Evolutionary conservation across 2,797 vertebrate genomes (phyloP).

Genomic region (Tadarida brasiliensis): DNA sequence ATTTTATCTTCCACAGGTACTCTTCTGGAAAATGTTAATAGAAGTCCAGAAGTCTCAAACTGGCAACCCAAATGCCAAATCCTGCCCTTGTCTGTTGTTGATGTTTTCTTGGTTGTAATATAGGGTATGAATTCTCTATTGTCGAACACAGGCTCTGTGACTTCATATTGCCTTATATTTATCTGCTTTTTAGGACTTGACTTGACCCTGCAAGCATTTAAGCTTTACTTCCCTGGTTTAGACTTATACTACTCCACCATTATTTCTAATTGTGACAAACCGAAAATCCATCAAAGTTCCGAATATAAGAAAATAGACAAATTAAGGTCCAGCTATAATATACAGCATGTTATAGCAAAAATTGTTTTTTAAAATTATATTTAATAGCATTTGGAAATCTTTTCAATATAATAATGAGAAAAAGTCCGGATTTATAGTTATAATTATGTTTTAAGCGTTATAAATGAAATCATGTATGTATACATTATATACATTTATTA

Average conservation of each 20-base stretch:
- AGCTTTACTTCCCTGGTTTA: neutral
- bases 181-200: neutral
- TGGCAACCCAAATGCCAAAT: neutral
- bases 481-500: neutral
- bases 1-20: neutral
- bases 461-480: neutral
- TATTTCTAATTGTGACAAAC: neutral
- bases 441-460: conserved; percentile 11
- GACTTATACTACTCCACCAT: neutral
- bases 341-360: neutral
- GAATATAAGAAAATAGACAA: neutral
- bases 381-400: neutral
- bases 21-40: neutral
- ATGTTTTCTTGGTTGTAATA: neutral
- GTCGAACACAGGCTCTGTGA: too few relatives aligned
- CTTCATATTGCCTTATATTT: neutral
- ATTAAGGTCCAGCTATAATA: neutral
- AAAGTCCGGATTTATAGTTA: neutral
- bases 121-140: neutral
- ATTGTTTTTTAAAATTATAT: neutral
- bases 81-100: neutral
- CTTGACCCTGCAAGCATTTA: neutral
- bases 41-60: neutral
- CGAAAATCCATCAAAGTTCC: neutral
- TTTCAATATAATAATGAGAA: neutral